Percentiles rank a stretch among this genome's conserved stretches.
Evolutionary conservation across 2,888 invertebrate species (phyloP).

Genomic region (Cremastinae sp.): DNA sequence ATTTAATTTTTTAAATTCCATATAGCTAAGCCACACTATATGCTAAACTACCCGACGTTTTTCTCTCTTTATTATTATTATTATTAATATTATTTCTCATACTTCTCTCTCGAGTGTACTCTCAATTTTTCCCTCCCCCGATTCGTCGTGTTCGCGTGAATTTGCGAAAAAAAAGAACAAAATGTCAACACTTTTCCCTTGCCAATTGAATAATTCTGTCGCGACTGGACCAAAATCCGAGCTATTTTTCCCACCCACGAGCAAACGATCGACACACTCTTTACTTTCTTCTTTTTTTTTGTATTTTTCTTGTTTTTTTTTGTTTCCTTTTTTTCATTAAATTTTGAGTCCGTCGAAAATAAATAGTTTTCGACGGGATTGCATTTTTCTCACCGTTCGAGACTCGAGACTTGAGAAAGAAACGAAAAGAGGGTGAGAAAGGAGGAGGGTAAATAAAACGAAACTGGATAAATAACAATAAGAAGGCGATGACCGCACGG

Average conservation of each 20-base stretch:
- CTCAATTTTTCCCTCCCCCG: conserved; percentile 22
- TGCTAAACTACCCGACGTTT: conserved; percentile 47
- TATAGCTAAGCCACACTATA: conserved; percentile 20
- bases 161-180: conserved; percentile 31
- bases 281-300: neutral
- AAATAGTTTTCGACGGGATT: conserved; percentile 10
- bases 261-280: conserved; percentile 35
- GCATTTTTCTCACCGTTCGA: conserved; percentile 23
- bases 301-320: conserved; percentile 25
- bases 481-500: conserved; percentile 35
- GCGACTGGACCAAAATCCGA: conserved; percentile 1
- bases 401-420: conserved; percentile 14
- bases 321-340: conserved; percentile 1
- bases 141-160: conserved; percentile 21
- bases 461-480: conserved; percentile 36
- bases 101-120: conserved; percentile 24
- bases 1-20: conserved; percentile 27
- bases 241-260: conserved; percentile 25
- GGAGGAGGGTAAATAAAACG: conserved; percentile 16
- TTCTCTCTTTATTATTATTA: conserved; percentile 12
- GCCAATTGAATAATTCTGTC: neutral
- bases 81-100: conserved; percentile 37
- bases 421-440: conserved; percentile 17
- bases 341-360: neutral
- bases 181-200: conserved; percentile 1